phyloP scores from a whole-genome alignment of 2,113 vertebrate genomes.

The Pseudolaguvia tuberculata region DNA sequence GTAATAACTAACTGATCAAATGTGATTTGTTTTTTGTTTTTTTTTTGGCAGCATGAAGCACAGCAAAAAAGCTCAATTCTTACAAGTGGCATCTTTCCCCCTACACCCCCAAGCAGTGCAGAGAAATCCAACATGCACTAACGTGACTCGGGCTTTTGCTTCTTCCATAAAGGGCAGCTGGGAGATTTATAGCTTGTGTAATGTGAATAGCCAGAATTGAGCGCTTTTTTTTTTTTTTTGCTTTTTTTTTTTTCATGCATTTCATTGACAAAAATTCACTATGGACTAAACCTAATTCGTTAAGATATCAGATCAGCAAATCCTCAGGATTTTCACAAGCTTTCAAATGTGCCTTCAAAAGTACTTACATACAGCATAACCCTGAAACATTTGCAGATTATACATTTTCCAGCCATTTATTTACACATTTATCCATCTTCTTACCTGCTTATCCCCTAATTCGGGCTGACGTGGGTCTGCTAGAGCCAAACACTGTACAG shows the following conservation, averaged over 20 bases:
- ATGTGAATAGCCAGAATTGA: too few species aligned
- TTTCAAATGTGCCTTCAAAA: too few species aligned
- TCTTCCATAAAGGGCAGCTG: background rate
- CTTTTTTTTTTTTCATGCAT: background rate
- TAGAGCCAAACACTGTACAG: too few species aligned
- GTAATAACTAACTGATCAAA: background rate
- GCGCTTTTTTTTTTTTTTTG: background rate
- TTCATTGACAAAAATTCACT: background rate
- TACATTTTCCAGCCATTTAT: too few species aligned
- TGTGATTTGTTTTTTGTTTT: background rate
- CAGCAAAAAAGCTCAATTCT: conserved; percentile 34
- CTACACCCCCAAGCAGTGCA: conserved; percentile 81
- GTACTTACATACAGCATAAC: too few species aligned
- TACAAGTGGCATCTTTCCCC: conserved; percentile 57
- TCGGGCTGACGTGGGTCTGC: too few species aligned
- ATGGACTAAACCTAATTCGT: background rate
- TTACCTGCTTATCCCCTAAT: too few species aligned
- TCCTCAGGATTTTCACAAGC: conserved; percentile 25
- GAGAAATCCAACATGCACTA: conserved; percentile 66
- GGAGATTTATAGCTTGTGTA: conserved; percentile 4
- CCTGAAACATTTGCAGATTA: too few species aligned
- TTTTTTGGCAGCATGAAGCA: conserved; percentile 44
- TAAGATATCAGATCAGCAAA: background rate
- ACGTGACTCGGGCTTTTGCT: background rate
- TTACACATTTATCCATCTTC: too few species aligned